Evolutionary conservation across 2,797 vertebrate species (phyloP), one percentile per base, ranked within the genome.

Genomic region (Arctocebus calabarensis): DNA sequence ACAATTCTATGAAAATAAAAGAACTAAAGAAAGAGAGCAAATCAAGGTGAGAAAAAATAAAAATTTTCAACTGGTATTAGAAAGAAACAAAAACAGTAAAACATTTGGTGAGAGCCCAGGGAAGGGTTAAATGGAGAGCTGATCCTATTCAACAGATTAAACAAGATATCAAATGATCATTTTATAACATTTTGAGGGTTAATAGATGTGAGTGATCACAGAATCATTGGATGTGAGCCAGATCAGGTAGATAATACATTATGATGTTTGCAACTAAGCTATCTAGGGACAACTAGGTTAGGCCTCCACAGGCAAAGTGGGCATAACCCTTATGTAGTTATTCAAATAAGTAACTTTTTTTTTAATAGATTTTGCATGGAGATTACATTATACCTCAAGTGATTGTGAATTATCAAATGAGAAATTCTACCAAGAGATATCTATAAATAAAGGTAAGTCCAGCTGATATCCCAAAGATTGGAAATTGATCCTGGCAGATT

Each of bases 371-470:
- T 70, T 87, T 45, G 52, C 43, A 89, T 22, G 29, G 34, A 91
- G 5, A 43, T 93, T 48, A 52, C 45, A 77, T 32, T 94, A 62
- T 45, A 71, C 84, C 48, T 1, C 66, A 96, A 89, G 19, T 62
- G 13, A 61, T 22, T 59, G 23, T 43, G 52, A 94, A 84, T 79
- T 70, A 64, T 32, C 43, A 96, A 68, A 75, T 83, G 64, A 34
- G 94, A 96, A 89, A 74, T 59, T 91, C 48, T 91, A 83, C 25
- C 45, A 83, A 55, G 13, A 91, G 2, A 22, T 70, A 25, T 61
- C 57, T 86, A 25, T 66, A 83, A 92, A 89, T 75, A 73, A 95
- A 94, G 29, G 17, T 78, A 19, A 95, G 88, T 40, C 19, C 64
- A 81, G 64, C 48, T 68, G 23, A 57, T 70, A 95, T 94, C 74